A percentile compares a stretch with the other conserved stretches of the same genome.
These are phyloP conservation scores for Cirrhinus mrigala DNA, from an alignment of 2,797 vertebrate species.

Conservation along the genomic window DNA sequence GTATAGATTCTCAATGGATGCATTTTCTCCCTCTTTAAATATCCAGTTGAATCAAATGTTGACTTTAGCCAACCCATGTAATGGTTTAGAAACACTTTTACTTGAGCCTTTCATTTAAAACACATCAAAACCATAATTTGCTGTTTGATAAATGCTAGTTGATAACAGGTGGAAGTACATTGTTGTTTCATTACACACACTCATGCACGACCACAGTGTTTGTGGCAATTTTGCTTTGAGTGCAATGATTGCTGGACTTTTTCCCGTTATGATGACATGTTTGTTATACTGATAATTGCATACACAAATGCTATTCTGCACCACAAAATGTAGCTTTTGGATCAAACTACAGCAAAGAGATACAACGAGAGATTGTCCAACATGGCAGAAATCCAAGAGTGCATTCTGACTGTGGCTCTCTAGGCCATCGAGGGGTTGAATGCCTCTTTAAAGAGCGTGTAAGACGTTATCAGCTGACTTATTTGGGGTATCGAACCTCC, in stretches of 20 bases:
- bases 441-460: slow-evolving; percentile 1
- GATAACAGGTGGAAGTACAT: background rate
- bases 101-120: slow-evolving; percentile 6
- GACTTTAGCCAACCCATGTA: background rate
- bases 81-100: background rate
- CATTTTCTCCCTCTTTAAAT: background rate
- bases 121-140: background rate
- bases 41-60: background rate
- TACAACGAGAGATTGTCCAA: background rate
- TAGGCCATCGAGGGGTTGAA: slow-evolving; percentile 6
- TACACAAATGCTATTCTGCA: background rate
- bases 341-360: background rate
- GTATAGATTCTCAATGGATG: too few species aligned
- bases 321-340: background rate
- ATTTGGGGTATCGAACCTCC: background rate
- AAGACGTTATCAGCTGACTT: slow-evolving; percentile 34
- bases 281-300: background rate
- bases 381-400: background rate
- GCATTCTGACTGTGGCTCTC: background rate
- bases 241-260: background rate
- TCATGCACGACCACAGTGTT: too few species aligned
- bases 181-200: background rate
- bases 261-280: background rate
- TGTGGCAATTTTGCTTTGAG: background rate
- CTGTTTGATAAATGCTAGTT: background rate